phyloP scores from a whole-genome alignment of 2,113 vertebrate genomes.

The Microcebus griseorufus region DNA sequence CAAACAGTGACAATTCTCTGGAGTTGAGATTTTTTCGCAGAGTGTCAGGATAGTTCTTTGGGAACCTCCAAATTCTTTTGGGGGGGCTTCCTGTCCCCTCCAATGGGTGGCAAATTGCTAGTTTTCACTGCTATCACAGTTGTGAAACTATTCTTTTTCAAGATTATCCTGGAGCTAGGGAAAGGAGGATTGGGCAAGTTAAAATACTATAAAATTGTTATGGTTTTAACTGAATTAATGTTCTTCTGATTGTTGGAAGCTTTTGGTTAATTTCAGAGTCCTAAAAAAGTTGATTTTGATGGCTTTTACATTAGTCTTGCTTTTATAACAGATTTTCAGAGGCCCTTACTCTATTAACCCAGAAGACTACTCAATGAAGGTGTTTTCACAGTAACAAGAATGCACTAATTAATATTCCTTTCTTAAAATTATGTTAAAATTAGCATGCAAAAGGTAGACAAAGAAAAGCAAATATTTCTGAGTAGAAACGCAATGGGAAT shows the following conservation, averaged over 20 bases:
- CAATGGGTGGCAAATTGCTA: background rate
- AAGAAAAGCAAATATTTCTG: background rate
- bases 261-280: background rate
- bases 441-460: background rate
- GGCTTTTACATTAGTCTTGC: background rate
- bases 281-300: slow-evolving; percentile 17
- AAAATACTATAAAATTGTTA: slow-evolving; percentile 24
- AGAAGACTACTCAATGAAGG: background rate
- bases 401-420: background rate
- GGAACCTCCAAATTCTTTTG: background rate
- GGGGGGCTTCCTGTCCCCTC: background rate
- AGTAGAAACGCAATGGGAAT: background rate
- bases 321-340: slow-evolving; percentile 7
- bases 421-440: background rate
- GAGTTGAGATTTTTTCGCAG: background rate
- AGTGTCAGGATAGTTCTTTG: background rate
- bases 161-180: background rate
- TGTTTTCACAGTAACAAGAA: background rate
- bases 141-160: background rate
- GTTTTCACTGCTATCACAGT: background rate
- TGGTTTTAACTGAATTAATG: background rate
- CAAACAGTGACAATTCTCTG: background rate
- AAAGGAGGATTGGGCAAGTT: background rate
- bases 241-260: background rate
- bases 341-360: background rate